phyloP scores from a whole-genome alignment of 2,888 invertebrate genomes.

The Drosophila subsilvestris region DNA sequence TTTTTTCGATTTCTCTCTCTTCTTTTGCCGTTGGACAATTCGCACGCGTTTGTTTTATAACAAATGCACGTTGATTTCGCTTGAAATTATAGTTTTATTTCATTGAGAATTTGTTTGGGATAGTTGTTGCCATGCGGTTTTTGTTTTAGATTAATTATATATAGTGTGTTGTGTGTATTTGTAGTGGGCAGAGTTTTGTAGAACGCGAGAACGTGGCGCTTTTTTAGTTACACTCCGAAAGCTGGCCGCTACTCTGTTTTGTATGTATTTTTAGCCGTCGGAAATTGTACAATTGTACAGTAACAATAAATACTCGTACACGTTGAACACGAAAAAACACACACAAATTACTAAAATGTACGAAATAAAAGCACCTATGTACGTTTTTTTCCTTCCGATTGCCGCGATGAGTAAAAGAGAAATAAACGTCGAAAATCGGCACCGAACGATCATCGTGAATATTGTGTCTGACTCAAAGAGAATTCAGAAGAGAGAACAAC shows the following conservation, averaged over 20 bases:
- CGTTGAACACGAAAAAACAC: conserved; percentile 26
- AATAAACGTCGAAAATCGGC: conserved; percentile 53
- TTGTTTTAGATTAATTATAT: conserved; percentile 47
- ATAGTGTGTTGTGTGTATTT: conserved; percentile 26
- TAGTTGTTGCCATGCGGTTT: conserved; percentile 60
- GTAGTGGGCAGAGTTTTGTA: conserved; percentile 35
- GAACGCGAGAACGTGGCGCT: conserved; percentile 73
- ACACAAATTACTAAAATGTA: conserved; percentile 31
- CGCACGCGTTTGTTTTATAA: conserved; percentile 7
- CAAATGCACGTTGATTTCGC: neutral
- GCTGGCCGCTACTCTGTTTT: conserved; percentile 25
- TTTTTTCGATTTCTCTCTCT: conserved; percentile 33
- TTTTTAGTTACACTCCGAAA: conserved; percentile 40
- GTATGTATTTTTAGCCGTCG: conserved; percentile 57
- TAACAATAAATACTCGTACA: conserved; percentile 24
- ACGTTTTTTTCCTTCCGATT: conserved; percentile 41
- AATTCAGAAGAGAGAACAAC: conserved; percentile 28
- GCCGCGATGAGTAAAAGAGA: conserved; percentile 27
- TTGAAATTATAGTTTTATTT: conserved; percentile 20
- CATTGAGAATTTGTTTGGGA: conserved; percentile 7
- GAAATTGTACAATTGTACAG: conserved; percentile 68
- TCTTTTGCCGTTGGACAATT: neutral
- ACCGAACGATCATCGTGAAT: conserved; percentile 55
- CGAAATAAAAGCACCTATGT: conserved; percentile 10
- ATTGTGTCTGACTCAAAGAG: conserved; percentile 25